These are phyloP conservation scores for Spinus pinus DNA, from an alignment of 2,797 vertebrate genomes.

Conservation along the genomic window DNA sequence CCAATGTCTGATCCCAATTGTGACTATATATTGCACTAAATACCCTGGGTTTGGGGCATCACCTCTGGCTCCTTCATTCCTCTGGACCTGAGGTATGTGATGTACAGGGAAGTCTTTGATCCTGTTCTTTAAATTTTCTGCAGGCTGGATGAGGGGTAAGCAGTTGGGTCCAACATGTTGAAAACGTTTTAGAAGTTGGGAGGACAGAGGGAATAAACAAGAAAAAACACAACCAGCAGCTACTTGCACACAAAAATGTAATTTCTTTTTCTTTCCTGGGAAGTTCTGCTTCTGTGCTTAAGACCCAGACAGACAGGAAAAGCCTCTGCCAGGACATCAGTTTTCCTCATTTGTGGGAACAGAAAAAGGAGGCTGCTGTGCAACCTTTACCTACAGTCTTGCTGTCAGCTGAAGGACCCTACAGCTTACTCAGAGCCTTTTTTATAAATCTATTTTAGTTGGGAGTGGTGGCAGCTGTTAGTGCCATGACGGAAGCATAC, in stretches of 20 bases:
- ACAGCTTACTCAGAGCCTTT: background rate
- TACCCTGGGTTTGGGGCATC: background rate
- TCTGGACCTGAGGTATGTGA: background rate
- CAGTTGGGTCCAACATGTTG: background rate
- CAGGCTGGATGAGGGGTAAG: background rate
- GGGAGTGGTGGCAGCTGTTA: background rate
- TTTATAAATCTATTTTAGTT: background rate
- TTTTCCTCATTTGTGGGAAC: conserved; percentile 65
- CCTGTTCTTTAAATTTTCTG: background rate
- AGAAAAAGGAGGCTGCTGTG: conserved; percentile 29
- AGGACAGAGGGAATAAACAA: background rate
- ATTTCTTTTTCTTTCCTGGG: background rate
- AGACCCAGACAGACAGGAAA: conserved; percentile 60
- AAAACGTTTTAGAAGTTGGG: background rate
- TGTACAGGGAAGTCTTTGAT: background rate
- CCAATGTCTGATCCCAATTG: background rate
- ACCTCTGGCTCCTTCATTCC: background rate
- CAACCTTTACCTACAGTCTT: background rate
- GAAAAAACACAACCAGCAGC: conserved; percentile 1
- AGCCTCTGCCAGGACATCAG: conserved; percentile 50
- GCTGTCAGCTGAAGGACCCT: background rate
- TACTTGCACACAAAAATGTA: conserved; percentile 6
- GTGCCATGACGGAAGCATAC: background rate
- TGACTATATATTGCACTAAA: background rate
- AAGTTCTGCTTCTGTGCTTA: conserved; percentile 59